Evolutionary conservation across 2,888 invertebrate genomes (phyloP).

Genomic region (Endotricha flammealis): DNA sequence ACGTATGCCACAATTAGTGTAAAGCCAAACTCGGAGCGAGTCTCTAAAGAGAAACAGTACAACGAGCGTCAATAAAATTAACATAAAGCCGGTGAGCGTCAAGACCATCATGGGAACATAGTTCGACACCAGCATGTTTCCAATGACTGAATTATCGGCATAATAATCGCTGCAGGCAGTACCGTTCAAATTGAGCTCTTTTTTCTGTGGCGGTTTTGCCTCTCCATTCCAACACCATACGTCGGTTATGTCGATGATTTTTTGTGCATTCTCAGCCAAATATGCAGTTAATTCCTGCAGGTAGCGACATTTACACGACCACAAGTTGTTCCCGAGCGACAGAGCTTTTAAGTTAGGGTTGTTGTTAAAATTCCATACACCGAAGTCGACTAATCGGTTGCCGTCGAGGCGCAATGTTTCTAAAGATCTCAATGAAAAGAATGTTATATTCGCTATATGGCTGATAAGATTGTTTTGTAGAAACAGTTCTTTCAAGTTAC

Average conservation of each 20-base stretch:
- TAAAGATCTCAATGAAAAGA: constrained; percentile 86
- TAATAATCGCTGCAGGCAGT: constrained; percentile 93
- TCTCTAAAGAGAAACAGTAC: constrained; percentile 91
- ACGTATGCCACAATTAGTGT: constrained; percentile 90
- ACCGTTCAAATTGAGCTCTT: constrained; percentile 89
- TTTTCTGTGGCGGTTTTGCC: constrained; percentile 84
- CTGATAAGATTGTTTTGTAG: constrained; percentile 90
- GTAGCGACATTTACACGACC: constrained; percentile 95
- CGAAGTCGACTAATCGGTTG: constrained; percentile 88
- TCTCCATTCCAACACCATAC: constrained; percentile 90
- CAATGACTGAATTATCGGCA: constrained; percentile 89
- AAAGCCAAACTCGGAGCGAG: constrained; percentile 91
- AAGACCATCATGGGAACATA: constrained; percentile 91
- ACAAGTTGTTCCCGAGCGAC: constrained; percentile 89
- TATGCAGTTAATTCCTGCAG: constrained; percentile 90
- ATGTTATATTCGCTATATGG: constrained; percentile 88
- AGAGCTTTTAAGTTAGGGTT: constrained; percentile 85
- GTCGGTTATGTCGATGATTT: constrained; percentile 87
- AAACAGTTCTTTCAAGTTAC: constrained; percentile 88
- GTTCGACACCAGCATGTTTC: constrained; percentile 88
- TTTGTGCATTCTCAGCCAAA: constrained; percentile 88
- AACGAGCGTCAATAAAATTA: constrained; percentile 86
- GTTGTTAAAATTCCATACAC: constrained; percentile 85
- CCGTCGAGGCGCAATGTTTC: constrained; percentile 90
- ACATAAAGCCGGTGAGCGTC: constrained; percentile 86